Evolutionary conservation across 2,888 invertebrate species (phyloP).

Genomic region (Apodemia duryi): DNA sequence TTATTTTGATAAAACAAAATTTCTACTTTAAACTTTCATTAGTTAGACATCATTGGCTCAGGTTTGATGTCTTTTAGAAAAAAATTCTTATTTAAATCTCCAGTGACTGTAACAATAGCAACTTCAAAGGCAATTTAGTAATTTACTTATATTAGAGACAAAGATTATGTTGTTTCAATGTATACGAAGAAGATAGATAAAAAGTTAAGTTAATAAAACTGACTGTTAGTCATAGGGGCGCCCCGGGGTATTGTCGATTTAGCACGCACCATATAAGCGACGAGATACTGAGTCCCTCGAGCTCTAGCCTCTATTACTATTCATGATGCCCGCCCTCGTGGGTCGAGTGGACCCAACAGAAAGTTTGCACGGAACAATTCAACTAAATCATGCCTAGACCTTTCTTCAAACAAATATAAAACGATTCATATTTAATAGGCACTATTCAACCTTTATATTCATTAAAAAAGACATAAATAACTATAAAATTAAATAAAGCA

Average conservation of each 20-base stretch:
- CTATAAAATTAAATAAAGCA: constrained; percentile 18
- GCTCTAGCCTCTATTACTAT: constrained; percentile 69
- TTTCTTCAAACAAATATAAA: not conserved
- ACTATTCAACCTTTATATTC: constrained; percentile 1
- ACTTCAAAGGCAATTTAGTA: not conserved
- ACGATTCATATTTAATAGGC: not conserved
- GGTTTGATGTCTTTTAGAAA: not conserved
- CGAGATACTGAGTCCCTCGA: constrained; percentile 51
- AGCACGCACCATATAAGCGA: constrained; percentile 72
- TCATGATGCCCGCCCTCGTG: constrained; percentile 60
- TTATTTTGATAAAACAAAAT: not conserved
- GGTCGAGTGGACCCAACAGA: constrained; percentile 37
- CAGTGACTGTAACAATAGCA: not conserved
- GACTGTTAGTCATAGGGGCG: constrained; percentile 51
- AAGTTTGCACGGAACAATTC: constrained; percentile 29
- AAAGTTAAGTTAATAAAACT: constrained; percentile 27
- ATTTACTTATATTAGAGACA: not conserved
- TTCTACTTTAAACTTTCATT: not conserved
- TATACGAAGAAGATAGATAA: constrained; percentile 8
- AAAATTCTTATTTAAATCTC: not conserved
- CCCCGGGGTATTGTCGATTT: constrained; percentile 72
- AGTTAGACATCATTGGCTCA: not conserved
- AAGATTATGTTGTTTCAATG: constrained; percentile 8
- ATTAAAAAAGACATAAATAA: constrained; percentile 9
- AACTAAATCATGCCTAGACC: constrained; percentile 24